Base-by-base conservation (phyloP, 37 sponge, comb jelly and placozoan species). In the Cladorhizidae sp. region DNA sequence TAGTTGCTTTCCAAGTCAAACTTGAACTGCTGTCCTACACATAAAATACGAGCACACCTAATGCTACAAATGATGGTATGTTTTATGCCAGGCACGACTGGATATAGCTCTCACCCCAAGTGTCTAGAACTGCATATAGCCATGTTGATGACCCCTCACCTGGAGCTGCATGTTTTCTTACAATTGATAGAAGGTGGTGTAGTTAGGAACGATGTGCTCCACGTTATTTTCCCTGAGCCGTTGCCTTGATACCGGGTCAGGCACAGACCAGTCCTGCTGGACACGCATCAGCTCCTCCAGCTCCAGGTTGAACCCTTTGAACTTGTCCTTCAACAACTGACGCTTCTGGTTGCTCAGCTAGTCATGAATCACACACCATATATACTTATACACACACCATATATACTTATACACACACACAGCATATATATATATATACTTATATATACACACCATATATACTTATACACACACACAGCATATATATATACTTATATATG, bases 231-330 rank as follows among this genome's bases (percentile, higher is more conserved):
- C 26, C 39, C 90, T 81, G 37, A 97, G 29, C 39, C 80, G 78
- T 3, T 40, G 35, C 39, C 95, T 82, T 18, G 94, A 77, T 3
- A 67, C 50, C 12, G 75, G 51, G 70, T 97, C 93, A 32, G 98
- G 98, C 21, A 97, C 83, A 39, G 96, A 82, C 76, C 88, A 97
- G 52, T 84, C 83, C 49, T 75, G 43, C 83, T 97, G 98, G 9
- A 92, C 80, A 8, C 83, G 69, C 52, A 52, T 59, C 28, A 94
- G 67, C 63, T 97, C 95, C 64, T 94, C 98, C 18, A 97, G 58
- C 67, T 94, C 98, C 0, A 81, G 77, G 40, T 97, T 97, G 73
- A 97, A 94, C 12, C 93, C 98, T 90, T 94, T 97, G 80, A 92
- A 97, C 77, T 81, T 86, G 58, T 97, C 98, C 75, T 97, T 97